Conservation (phyloP, 2,888 invertebrate species). For the Pachydiplax longipennis region DNA sequence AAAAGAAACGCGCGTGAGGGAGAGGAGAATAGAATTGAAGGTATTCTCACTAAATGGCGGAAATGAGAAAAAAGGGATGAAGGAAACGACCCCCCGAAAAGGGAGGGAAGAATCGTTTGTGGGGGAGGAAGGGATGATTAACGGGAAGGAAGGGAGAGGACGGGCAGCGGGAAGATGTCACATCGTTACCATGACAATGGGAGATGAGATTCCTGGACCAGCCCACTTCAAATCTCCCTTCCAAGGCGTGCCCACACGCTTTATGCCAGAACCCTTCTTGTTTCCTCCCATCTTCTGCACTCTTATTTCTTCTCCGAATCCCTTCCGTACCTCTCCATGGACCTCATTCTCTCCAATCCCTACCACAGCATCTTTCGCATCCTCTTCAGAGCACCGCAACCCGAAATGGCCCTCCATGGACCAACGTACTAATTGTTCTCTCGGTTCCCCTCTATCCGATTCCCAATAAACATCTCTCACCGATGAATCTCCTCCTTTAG, state of each 20-base stretch:
- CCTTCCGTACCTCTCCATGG: neutral
- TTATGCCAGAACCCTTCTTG: neutral
- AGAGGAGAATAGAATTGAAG: neutral
- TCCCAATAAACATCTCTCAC: neutral
- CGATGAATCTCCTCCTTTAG: neutral
- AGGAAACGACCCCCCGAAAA: neutral
- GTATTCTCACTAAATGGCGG: slow-evolving; percentile 32
- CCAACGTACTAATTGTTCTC: slow-evolving; percentile 27
- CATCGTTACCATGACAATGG: slow-evolving; percentile 44
- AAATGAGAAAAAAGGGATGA: slow-evolving; percentile 27
- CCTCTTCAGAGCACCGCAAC: neutral
- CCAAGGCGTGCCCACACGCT: neutral
- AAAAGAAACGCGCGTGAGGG: neutral
- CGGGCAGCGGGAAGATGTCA: slow-evolving; percentile 32
- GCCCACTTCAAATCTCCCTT: slow-evolving; percentile 36
- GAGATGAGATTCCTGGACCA: slow-evolving; percentile 38
- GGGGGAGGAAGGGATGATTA: slow-evolving; percentile 6
- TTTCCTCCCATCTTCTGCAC: neutral
- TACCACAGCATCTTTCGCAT: neutral
- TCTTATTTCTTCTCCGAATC: neutral
- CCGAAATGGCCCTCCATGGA: slow-evolving; percentile 32
- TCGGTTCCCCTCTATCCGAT: neutral
- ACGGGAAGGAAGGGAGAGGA: neutral
- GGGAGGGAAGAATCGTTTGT: neutral
- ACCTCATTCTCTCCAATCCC: neutral